A percentile compares a stretch with the other conserved stretches of the same genome.
phyloP scores from a whole-genome alignment of 2,797 vertebrate species.

The Spheniscus humboldti region DNA sequence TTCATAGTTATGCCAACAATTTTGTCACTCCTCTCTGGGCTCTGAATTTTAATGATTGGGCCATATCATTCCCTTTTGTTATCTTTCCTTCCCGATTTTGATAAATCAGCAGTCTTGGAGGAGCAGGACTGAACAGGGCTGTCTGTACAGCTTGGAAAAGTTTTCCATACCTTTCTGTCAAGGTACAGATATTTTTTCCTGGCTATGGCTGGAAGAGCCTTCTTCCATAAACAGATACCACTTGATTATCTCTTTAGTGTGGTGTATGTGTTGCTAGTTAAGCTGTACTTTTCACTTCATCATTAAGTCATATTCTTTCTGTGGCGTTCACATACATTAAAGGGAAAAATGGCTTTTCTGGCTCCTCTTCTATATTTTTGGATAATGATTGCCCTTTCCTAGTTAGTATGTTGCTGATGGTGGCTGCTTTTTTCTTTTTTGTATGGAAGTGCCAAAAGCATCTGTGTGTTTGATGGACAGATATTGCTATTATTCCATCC shows the following conservation, averaged over 20 bases:
- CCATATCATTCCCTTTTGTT: background rate
- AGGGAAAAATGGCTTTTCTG: background rate
- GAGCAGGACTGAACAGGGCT: background rate
- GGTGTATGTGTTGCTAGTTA: background rate
- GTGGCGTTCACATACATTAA: background rate
- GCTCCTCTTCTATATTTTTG: background rate
- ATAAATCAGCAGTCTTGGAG: accelerated
- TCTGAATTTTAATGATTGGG: background rate
- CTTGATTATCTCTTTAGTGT: background rate
- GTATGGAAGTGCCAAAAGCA: background rate
- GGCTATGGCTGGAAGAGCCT: background rate
- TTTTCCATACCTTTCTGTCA: background rate
- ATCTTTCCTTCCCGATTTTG: background rate
- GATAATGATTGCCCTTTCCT: background rate
- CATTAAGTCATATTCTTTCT: background rate
- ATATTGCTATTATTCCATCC: background rate
- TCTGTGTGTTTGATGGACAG: background rate
- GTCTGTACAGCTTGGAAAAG: background rate
- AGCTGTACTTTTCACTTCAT: background rate
- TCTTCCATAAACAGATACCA: background rate
- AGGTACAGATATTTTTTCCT: background rate
- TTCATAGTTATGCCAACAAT: background rate
- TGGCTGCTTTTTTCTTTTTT: background rate
- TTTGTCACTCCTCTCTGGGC: background rate
- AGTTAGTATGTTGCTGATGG: background rate